A percentile compares a stretch with the other conserved stretches of the same genome.
phyloP scores from a whole-genome alignment of 2,113 vertebrate genomes.

The Spheniscus mendiculus region DNA sequence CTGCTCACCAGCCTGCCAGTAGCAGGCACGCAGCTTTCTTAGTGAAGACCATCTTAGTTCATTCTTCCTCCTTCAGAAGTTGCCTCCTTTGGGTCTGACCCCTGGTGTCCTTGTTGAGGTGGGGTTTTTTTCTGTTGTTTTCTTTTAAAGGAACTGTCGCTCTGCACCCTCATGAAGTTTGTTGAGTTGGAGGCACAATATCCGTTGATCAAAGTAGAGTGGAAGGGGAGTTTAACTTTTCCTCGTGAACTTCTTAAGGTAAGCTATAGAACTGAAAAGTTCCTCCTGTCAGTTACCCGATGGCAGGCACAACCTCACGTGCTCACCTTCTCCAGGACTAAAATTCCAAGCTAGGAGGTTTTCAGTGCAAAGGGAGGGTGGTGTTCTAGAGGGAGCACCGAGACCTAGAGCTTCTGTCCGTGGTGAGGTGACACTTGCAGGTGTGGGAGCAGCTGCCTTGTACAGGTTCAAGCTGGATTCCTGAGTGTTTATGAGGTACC shows the following conservation, averaged over 20 bases:
- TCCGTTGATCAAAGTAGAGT: slow-evolving; percentile 83
- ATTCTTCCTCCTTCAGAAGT: neutral
- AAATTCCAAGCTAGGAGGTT: neutral
- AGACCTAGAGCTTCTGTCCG: too few species aligned
- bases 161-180: slow-evolving; percentile 89
- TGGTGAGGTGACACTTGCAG: neutral
- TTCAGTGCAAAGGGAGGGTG: neutral
- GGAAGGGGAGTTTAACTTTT: slow-evolving; percentile 85
- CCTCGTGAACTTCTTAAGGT: slow-evolving; percentile 85
- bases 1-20: neutral
- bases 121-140: accelerated
- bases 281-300: accelerated
- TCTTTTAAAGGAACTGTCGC: slow-evolving; percentile 77
- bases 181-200: slow-evolving; percentile 80
- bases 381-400: accelerated
- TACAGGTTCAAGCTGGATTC: neutral
- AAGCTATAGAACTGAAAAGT: neutral
- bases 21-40: neutral
- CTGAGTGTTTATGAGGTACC: neutral
- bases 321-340: neutral
- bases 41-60: accelerated
- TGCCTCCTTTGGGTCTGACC: neutral
- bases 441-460: neutral
- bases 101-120: neutral
- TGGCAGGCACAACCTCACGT: accelerated